phyloP scores from a whole-genome alignment of 2,113 vertebrate species.

The Myotis lucifugus region DNA sequence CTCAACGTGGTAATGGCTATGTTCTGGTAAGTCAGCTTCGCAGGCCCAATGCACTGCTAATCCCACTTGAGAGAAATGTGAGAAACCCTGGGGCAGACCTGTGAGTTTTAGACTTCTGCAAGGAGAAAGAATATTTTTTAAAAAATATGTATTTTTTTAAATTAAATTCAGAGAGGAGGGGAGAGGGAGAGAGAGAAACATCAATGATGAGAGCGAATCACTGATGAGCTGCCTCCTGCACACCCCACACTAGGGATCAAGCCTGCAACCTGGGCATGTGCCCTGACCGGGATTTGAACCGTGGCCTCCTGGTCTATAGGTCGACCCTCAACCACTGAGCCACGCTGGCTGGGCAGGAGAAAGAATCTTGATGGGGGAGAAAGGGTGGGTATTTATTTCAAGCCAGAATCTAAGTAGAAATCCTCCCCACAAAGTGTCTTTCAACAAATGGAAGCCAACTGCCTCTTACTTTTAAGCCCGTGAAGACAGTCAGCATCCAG shows the following conservation, averaged over 20 bases:
- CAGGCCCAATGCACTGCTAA: not conserved
- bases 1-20: too few species aligned
- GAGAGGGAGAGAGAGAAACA: too few species aligned
- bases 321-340: too few species aligned
- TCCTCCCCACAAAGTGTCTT: not conserved
- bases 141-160: too few species aligned
- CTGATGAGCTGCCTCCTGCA: too few species aligned
- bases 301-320: too few species aligned
- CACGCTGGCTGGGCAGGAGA: too few species aligned
- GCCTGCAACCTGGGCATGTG: too few species aligned
- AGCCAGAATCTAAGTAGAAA: not conserved
- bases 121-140: not conserved
- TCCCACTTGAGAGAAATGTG: not conserved
- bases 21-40: not conserved
- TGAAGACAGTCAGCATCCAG: not conserved
- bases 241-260: too few species aligned
- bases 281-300: too few species aligned
- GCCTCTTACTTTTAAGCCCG: not conserved
- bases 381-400: not conserved
- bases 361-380: not conserved
- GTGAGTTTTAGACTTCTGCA: not conserved
- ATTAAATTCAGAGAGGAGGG: too few species aligned
- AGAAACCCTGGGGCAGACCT: not conserved
- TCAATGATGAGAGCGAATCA: too few species aligned
- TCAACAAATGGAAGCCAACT: not conserved